Percentiles rank a stretch among this genome's conserved stretches.
Conservation (phyloP, 2,888 invertebrate species). For the Drosophila phalerata region DNA sequence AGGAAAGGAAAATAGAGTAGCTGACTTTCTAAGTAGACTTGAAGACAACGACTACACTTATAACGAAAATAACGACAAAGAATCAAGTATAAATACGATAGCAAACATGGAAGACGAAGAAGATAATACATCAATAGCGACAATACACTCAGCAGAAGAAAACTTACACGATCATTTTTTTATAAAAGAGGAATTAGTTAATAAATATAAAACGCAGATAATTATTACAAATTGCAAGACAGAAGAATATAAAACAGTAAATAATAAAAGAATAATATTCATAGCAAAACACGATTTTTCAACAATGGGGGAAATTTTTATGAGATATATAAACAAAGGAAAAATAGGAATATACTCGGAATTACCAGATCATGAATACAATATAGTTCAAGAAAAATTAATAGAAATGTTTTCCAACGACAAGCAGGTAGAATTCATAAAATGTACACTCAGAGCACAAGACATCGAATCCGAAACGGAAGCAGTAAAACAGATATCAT, state of each 20-base stretch:
- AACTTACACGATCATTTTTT: no score
- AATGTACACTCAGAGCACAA: slow-evolving; percentile 10
- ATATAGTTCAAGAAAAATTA: slow-evolving; percentile 19
- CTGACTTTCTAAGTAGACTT: background rate
- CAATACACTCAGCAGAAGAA: no score
- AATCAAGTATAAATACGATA: slow-evolving; percentile 1
- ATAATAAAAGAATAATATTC: slow-evolving; percentile 49
- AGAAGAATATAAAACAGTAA: slow-evolving; percentile 4
- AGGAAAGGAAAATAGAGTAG: slow-evolving; percentile 3
- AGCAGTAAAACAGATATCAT: no score
- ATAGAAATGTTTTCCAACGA: slow-evolving; percentile 13
- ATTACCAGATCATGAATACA: slow-evolving; percentile 9
- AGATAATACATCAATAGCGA: no score
- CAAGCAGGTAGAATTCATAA: slow-evolving; percentile 12
- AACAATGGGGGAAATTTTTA: slow-evolving; percentile 6
- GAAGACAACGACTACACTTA: background rate
- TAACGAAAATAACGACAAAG: background rate
- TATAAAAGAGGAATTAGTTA: no score
- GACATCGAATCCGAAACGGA: no score
- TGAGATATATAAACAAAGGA: slow-evolving; percentile 9
- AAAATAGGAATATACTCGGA: slow-evolving; percentile 16
- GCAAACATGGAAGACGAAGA: slow-evolving; percentile 1
- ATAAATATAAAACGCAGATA: no score
- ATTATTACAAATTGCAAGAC: no score
- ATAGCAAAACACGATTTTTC: slow-evolving; percentile 26